phyloP scores from a whole-genome alignment of 2,888 invertebrate species.

The Noctuana brunneofusca region DNA sequence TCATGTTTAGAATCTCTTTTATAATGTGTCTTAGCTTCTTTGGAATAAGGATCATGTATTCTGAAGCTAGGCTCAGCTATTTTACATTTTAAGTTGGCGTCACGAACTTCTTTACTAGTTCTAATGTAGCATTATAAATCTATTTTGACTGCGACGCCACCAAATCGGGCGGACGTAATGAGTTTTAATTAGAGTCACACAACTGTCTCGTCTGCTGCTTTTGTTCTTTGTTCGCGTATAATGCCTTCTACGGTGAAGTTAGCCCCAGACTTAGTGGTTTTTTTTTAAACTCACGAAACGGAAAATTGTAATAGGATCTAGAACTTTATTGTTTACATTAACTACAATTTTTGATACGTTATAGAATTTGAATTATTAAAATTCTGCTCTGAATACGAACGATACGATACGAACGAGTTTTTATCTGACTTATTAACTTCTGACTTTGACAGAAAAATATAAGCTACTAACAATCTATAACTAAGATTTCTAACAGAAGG shows the following conservation, averaged over 20 bases:
- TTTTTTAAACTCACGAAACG: constrained; percentile 12
- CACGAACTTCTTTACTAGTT: constrained; percentile 38
- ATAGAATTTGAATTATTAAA: too few species aligned
- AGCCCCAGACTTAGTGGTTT: constrained; percentile 2
- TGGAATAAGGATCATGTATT: constrained; percentile 10
- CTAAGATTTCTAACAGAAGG: too few species aligned
- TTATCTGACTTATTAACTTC: too few species aligned
- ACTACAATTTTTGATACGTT: background rate
- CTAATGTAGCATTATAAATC: constrained; percentile 43
- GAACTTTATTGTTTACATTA: background rate
- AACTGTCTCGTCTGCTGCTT: constrained; percentile 48
- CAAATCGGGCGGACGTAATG: constrained; percentile 55
- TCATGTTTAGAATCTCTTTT: constrained; percentile 11
- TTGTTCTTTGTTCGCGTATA: constrained; percentile 42
- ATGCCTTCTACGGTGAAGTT: constrained; percentile 12
- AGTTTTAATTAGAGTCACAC: constrained; percentile 60
- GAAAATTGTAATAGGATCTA: background rate
- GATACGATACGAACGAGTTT: too few species aligned
- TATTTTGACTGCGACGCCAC: constrained; percentile 45
- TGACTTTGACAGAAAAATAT: too few species aligned
- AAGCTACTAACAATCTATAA: too few species aligned
- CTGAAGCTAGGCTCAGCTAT: background rate
- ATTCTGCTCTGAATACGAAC: too few species aligned
- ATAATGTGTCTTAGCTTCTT: constrained; percentile 25
- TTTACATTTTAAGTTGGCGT: constrained; percentile 10